Evolutionary conservation across 2,888 invertebrate genomes (phyloP), one percentile per base, ranked within the genome.

Genomic region (Chorisops tibialis): DNA sequence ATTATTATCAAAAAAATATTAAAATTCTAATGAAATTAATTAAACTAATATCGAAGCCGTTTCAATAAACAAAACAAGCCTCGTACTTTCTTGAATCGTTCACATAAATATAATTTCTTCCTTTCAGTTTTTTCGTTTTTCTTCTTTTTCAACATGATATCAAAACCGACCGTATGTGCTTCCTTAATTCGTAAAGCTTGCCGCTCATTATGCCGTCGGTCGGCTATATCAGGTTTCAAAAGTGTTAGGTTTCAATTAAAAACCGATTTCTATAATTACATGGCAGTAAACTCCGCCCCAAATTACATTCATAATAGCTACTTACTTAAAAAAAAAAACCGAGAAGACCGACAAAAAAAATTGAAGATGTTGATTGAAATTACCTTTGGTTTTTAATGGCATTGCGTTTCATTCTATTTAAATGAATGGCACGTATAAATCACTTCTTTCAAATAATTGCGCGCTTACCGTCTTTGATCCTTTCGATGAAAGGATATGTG

Each of bases 131-230:
- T n/a, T n/a, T n/a, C n/a, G n/a, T n/a, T n/a, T n/a, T n/a, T n/a
- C n/a, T n/a, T n/a, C n/a, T n/a, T n/a, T n/a, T n/a, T n/a, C n/a
- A n/a, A n/a, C n/a, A n/a, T n/a, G 30, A 9, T 30, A 30, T 30
- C 30, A 30, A 30, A 30, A 30, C 9, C 7, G 3, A 30, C 30
- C 30, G 62, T 37, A 68, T 67, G 68, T 66, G 68, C 68, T 68
- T 68, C 65, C 65, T 66, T 67, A 68, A 68, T 68, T 68, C 59
- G 60, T 62, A 68, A 68, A 68, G 68, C 64, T 66, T 63, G 63
- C 68, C 68, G 68, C 68, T 63, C 59, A 66, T 62, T 62, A 62
- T 62, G 52, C 56, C 45, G 56, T 52, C 59, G 54, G 64, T 62
- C 64, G 64, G 64, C 54, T 58, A 48, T 62, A 60, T 65, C 52